Conservation (phyloP, 2,113 vertebrate genomes). For the Sebastes schlegelii region DNA sequence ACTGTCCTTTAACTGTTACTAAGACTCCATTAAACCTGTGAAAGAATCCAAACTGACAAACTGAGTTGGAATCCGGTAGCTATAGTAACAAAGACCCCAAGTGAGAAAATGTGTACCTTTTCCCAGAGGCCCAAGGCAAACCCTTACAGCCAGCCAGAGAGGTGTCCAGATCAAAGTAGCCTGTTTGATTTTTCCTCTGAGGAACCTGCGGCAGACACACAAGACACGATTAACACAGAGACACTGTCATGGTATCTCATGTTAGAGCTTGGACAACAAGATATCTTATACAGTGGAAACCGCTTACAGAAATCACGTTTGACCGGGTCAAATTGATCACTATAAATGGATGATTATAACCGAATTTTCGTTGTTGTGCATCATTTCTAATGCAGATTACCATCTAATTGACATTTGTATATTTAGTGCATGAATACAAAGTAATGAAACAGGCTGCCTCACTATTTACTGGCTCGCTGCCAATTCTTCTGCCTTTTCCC, state of each 20-base stretch:
- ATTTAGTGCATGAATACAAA: too few relatives aligned
- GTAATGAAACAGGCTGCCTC: too few relatives aligned
- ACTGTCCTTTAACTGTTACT: slow-evolving; percentile 12
- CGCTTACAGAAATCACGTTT: too few relatives aligned
- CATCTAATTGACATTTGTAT: too few relatives aligned
- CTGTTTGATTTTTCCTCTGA: slow-evolving; percentile 95
- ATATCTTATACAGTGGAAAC: background rate
- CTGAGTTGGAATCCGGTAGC: background rate
- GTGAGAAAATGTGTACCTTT: slow-evolving; percentile 85
- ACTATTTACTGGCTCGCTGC: too few relatives aligned
- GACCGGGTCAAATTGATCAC: too few relatives aligned
- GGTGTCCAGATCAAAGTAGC: slow-evolving; percentile 96
- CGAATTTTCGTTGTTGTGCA: too few relatives aligned
- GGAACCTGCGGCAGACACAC: slow-evolving; percentile 89
- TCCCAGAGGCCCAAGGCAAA: slow-evolving; percentile 88
- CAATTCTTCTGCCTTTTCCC: too few relatives aligned
- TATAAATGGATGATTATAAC: too few relatives aligned
- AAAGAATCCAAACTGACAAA: slow-evolving; percentile 13
- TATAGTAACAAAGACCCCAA: slow-evolving; percentile 20
- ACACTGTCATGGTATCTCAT: background rate
- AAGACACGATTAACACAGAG: slow-evolving; percentile 39
- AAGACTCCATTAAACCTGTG: background rate
- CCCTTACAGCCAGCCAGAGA: slow-evolving; percentile 90
- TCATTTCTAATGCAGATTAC: too few relatives aligned
- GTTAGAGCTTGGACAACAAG: background rate